A percentile compares a stretch with the other conserved stretches of the same genome.
phyloP scores from a whole-genome alignment of 1,140 invertebrate genomes.

The Lithobius niger region DNA sequence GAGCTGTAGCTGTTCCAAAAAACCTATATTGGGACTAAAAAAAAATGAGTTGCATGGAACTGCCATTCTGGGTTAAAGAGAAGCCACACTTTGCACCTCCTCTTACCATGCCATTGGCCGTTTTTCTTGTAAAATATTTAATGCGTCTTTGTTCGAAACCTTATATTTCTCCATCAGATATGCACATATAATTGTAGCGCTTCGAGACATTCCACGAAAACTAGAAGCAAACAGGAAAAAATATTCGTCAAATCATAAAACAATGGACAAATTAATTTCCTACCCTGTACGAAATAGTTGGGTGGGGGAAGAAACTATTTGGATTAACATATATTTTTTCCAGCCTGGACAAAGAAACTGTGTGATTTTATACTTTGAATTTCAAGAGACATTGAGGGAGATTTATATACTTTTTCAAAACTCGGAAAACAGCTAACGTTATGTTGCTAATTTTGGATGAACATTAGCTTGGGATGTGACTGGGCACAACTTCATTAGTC shows the following conservation, averaged over 20 bases:
- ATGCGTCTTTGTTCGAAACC: slow-evolving; percentile 53
- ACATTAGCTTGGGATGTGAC: too few species aligned
- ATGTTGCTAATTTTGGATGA: too few species aligned
- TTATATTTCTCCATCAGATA: slow-evolving; percentile 70
- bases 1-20: slow-evolving; percentile 56
- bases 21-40: slow-evolving; percentile 51
- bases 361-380: too few species aligned
- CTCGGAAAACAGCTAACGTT: too few species aligned
- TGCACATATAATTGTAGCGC: slow-evolving; percentile 64
- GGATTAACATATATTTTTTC: too few species aligned
- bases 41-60: slow-evolving; percentile 16
- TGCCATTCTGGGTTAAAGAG: not conserved
- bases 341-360: too few species aligned
- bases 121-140: slow-evolving; percentile 29
- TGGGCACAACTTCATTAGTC: too few species aligned
- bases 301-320: too few species aligned
- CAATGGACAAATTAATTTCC: too few species aligned
- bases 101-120: not conserved
- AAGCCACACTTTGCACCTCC: slow-evolving; percentile 1
- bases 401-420: too few species aligned
- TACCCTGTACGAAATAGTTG: too few species aligned
- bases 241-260: slow-evolving; percentile 9
- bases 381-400: too few species aligned
- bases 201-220: slow-evolving; percentile 73
- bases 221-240: slow-evolving; percentile 27